These are phyloP conservation scores for Netelia melanura DNA, from an alignment of 2,888 invertebrate species.

Conservation along the genomic window DNA sequence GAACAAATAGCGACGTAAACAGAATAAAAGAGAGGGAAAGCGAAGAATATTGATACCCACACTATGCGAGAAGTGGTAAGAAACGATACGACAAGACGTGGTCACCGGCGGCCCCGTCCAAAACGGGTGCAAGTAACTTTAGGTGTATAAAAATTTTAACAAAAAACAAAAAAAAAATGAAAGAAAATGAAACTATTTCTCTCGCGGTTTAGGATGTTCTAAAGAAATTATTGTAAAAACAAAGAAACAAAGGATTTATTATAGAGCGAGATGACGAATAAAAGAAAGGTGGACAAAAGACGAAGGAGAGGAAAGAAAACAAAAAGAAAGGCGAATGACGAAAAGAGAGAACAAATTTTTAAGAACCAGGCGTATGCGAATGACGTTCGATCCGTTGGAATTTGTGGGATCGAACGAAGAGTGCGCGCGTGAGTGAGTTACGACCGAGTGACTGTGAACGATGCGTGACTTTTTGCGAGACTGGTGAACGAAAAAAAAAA, in stretches of 20 bases:
- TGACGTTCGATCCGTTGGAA: constrained; percentile 47
- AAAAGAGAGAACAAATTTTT: constrained; percentile 29
- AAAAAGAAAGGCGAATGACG: constrained; percentile 52
- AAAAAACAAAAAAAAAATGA: constrained; percentile 76
- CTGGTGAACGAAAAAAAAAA: constrained; percentile 16
- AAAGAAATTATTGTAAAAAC: constrained; percentile 82
- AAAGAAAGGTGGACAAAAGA: constrained; percentile 39
- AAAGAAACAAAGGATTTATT: constrained; percentile 77
- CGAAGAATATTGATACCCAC: constrained; percentile 64
- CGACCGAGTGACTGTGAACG: constrained; percentile 57
- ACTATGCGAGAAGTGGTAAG: constrained; percentile 66
- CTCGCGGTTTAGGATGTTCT: constrained; percentile 80
- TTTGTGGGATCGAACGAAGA: constrained; percentile 51
- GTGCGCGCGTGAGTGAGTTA: constrained; percentile 62
- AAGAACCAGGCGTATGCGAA: constrained; percentile 23
- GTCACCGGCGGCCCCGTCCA: constrained; percentile 82
- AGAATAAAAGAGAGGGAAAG: constrained; percentile 40
- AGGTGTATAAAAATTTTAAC: constrained; percentile 79
- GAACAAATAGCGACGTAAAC: constrained; percentile 63
- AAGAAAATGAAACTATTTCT: constrained; percentile 75
- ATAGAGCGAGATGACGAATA: constrained; percentile 67
- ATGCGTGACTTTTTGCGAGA: constrained; percentile 60
- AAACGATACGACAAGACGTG: constrained; percentile 74
- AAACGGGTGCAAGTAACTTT: constrained; percentile 83
- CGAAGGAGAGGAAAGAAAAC: constrained; percentile 55